Evolutionary conservation across 2,113 vertebrate genomes (phyloP).

Genomic region (Toxotes chatareus): DNA sequence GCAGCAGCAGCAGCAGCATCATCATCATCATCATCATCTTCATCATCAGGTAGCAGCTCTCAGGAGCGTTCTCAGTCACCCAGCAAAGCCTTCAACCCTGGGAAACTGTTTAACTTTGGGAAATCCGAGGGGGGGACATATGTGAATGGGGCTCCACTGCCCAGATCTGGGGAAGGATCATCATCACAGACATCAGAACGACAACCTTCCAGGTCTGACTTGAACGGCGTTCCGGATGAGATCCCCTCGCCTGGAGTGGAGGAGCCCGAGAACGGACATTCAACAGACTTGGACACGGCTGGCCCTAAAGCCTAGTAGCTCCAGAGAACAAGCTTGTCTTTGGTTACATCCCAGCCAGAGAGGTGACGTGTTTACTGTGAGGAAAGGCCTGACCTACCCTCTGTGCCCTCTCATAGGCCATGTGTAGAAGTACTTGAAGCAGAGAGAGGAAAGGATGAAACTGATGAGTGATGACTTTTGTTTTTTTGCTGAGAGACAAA

Average conservation of each 20-base stretch:
- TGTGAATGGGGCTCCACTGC: constrained; percentile 84
- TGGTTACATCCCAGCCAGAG: constrained; percentile 37
- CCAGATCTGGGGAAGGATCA: constrained; percentile 70
- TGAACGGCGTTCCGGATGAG: constrained; percentile 87
- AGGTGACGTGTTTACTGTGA: constrained; percentile 64
- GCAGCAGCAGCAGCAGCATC: constrained; percentile 20
- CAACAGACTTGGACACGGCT: constrained; percentile 74
- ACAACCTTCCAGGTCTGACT: constrained; percentile 82
- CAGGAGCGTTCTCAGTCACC: constrained; percentile 94
- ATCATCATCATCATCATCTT: constrained; percentile 51
- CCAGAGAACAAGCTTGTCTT: constrained; percentile 27
- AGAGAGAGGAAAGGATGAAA: constrained; percentile 41
- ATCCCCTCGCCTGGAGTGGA: constrained; percentile 81
- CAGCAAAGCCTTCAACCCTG: constrained; percentile 94
- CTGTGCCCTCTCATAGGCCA: constrained; percentile 47
- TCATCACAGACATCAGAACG: constrained; percentile 74
- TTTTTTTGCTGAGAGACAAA: constrained; percentile 61
- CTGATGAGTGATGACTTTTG: constrained; percentile 39
- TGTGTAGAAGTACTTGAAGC: constrained; percentile 53
- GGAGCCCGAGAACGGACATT: constrained; percentile 79
- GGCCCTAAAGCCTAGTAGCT: constrained; percentile 78
- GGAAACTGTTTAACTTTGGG: constrained; percentile 96
- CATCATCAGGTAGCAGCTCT: constrained; percentile 74
- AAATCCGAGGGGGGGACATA: constrained; percentile 87
- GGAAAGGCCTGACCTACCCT: constrained; percentile 51